Evolutionary conservation across 2,888 invertebrate species (phyloP).

Genomic region (Exocentrus adspersus): DNA sequence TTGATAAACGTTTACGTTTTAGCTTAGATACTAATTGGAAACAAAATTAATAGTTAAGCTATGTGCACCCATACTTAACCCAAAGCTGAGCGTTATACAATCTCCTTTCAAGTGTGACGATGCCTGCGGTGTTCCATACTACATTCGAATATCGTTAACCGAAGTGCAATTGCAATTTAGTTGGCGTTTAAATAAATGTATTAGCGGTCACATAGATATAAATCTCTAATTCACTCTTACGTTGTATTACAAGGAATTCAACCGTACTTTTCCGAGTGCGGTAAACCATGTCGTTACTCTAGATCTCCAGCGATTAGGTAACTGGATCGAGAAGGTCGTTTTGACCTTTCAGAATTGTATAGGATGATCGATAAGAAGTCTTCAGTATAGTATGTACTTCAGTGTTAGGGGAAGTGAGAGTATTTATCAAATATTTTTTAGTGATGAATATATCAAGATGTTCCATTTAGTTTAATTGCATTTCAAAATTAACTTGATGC

Average conservation of each 20-base stretch:
- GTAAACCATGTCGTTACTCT: slow-evolving; percentile 14
- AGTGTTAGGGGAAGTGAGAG: too few species aligned
- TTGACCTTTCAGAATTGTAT: slow-evolving; percentile 14
- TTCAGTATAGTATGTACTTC: too few species aligned
- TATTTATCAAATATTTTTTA: too few species aligned
- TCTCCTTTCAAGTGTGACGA: too few species aligned
- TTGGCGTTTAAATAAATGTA: neutral
- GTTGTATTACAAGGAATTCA: neutral
- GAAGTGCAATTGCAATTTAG: slow-evolving; percentile 2
- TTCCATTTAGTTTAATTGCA: too few species aligned
- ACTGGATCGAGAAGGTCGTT: slow-evolving; percentile 10
- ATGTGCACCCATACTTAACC: too few species aligned
- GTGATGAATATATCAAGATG: too few species aligned
- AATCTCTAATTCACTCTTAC: neutral
- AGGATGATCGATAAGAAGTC: neutral
- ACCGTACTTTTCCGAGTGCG: neutral
- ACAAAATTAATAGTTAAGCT: too few species aligned
- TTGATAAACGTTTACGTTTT: too few species aligned
- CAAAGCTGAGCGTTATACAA: too few species aligned
- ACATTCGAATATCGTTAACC: neutral
- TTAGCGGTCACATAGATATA: neutral
- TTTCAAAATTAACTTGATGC: too few species aligned
- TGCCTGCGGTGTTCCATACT: neutral
- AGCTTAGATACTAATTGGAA: too few species aligned
- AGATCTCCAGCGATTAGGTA: slow-evolving; percentile 7